Conservation (phyloP, 2,113 vertebrate species). For the Rhea pennata region DNA sequence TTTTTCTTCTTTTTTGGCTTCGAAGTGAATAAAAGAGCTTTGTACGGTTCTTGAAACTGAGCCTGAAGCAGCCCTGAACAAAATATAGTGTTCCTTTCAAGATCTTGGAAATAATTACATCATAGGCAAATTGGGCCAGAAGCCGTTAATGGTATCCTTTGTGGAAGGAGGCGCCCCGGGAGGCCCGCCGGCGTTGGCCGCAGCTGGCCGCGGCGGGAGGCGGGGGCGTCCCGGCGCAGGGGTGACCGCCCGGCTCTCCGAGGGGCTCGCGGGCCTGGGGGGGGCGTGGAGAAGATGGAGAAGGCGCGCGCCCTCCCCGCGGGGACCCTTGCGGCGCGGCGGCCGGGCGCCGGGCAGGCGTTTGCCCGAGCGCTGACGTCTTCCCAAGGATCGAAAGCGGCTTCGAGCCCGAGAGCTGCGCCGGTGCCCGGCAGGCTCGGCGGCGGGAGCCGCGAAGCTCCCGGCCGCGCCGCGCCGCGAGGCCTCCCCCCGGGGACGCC, state of each 20-base stretch:
- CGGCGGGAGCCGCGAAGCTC: background rate
- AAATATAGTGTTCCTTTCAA: slow-evolving; percentile 74
- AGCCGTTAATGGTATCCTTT: slow-evolving; percentile 72
- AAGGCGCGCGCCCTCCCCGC: too few relatives aligned
- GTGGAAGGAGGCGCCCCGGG: slow-evolving; percentile 46
- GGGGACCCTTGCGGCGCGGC: too few relatives aligned
- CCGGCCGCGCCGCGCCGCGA: too few relatives aligned
- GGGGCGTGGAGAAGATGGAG: too few relatives aligned
- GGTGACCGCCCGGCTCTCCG: background rate
- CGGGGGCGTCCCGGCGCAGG: background rate
- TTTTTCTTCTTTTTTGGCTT: background rate
- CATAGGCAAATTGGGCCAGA: slow-evolving; percentile 74
- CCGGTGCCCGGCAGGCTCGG: rapidly evolving
- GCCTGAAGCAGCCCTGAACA: slow-evolving; percentile 61
- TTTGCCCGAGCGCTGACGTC: background rate
- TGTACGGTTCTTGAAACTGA: slow-evolving; percentile 74
- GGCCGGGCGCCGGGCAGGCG: background rate
- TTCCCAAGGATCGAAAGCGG: background rate
- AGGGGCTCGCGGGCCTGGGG: too few relatives aligned
- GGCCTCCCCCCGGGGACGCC: too few relatives aligned
- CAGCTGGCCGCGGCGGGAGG: slow-evolving; percentile 58
- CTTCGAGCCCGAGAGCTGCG: background rate
- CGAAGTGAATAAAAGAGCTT: slow-evolving; percentile 71
- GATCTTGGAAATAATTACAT: slow-evolving; percentile 78
- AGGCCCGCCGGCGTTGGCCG: slow-evolving; percentile 72